These are phyloP conservation scores for Myrmecophaga tridactyla DNA, from an alignment of 2,113 vertebrate genomes.

Conservation along the genomic window DNA sequence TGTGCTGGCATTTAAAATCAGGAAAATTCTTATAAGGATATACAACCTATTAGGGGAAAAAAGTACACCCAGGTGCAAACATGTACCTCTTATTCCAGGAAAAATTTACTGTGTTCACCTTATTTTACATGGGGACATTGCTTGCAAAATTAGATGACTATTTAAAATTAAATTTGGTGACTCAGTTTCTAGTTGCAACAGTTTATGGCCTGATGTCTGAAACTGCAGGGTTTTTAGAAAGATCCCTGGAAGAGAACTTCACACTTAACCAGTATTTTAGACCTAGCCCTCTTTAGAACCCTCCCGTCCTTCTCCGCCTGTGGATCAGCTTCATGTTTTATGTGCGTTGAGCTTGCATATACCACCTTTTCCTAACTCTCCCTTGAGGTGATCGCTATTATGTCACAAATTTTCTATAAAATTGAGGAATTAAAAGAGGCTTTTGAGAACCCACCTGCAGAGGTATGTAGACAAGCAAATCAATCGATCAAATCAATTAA, in stretches of 20 bases:
- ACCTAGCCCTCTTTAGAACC: slow-evolving; percentile 48
- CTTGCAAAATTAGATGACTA: neutral
- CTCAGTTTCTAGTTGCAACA: slow-evolving; percentile 63
- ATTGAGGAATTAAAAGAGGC: slow-evolving; percentile 68
- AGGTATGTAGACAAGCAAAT: slow-evolving; percentile 19
- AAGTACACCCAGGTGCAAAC: neutral
- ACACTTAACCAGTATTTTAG: slow-evolving; percentile 73
- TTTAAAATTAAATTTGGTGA: slow-evolving; percentile 22
- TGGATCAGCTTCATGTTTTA: slow-evolving; percentile 70
- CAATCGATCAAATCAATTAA: too few relatives aligned
- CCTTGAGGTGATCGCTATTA: slow-evolving; percentile 60
- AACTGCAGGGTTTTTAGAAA: slow-evolving; percentile 55
- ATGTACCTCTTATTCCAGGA: neutral
- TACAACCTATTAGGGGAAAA: neutral
- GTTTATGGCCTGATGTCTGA: slow-evolving; percentile 54
- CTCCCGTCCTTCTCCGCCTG: slow-evolving; percentile 60
- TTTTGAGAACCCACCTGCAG: slow-evolving; percentile 54
- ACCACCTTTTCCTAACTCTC: slow-evolving; percentile 72
- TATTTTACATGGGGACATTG: neutral
- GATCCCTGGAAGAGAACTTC: slow-evolving; percentile 60
- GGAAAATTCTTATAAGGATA: neutral
- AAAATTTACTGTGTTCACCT: neutral
- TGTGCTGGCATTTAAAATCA: neutral
- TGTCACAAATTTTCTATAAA: slow-evolving; percentile 68
- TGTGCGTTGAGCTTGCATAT: slow-evolving; percentile 47